phyloP scores from a whole-genome alignment of 2,888 invertebrate species.

The Danaus chrysippus region DNA sequence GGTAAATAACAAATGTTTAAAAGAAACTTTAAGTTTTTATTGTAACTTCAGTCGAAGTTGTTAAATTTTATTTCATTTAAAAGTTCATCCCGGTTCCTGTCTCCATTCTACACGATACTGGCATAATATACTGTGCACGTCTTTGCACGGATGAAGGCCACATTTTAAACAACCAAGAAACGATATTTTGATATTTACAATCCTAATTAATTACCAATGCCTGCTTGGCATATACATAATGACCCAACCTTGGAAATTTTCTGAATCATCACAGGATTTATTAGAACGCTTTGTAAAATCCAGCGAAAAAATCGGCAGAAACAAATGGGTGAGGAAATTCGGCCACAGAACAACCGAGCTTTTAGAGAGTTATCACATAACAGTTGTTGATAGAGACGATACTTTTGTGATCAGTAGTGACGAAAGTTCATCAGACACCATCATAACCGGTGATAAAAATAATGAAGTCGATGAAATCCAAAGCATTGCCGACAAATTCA shows the following conservation, averaged over 20 bases:
- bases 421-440: conserved; percentile 5
- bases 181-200: no score
- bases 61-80: no score
- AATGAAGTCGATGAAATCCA: conserved; percentile 5
- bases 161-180: no score
- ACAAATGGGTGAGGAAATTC: conserved; percentile 34
- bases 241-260: conserved; percentile 32
- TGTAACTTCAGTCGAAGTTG: no score
- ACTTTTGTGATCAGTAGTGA: not conserved
- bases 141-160: no score
- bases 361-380: not conserved
- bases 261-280: conserved; percentile 27
- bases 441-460: not conserved
- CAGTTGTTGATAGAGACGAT: not conserved
- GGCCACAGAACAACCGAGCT: conserved; percentile 8
- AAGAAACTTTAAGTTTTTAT: no score
- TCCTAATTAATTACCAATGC: no score
- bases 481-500: conserved; percentile 4
- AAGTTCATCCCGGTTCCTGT: no score
- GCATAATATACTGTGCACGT: no score
- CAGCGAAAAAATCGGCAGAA: conserved; percentile 16
- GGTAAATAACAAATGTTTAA: no score
- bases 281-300: conserved; percentile 25
- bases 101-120: no score
- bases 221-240: no score